Percentiles rank a stretch among this genome's conserved stretches.
phyloP scores from a whole-genome alignment of 2,888 invertebrate genomes.

The Nebria brevicollis region DNA sequence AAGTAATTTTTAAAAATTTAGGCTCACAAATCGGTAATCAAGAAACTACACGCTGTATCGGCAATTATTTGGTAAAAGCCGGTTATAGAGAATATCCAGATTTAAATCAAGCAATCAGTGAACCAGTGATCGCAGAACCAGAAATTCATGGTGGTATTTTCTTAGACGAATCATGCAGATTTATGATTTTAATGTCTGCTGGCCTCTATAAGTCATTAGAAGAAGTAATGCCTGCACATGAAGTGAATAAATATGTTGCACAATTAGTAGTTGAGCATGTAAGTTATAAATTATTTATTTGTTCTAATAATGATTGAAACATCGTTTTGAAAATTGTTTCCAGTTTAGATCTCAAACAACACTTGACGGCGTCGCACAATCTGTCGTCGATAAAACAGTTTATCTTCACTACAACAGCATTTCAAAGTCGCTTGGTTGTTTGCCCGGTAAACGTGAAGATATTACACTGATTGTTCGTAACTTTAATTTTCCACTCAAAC shows the following conservation, averaged over 20 bases:
- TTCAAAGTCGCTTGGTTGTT: slow-evolving; percentile 63
- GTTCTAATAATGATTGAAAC: not conserved
- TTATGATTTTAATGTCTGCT: slow-evolving; percentile 85
- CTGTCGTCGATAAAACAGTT: slow-evolving; percentile 84
- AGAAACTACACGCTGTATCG: slow-evolving; percentile 85
- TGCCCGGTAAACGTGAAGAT: slow-evolving; percentile 76
- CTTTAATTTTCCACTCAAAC: slow-evolving; percentile 82
- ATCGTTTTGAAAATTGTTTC: slow-evolving; percentile 51
- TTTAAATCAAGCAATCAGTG: slow-evolving; percentile 73
- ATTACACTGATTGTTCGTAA: slow-evolving; percentile 87
- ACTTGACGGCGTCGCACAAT: slow-evolving; percentile 84
- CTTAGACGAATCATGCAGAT: slow-evolving; percentile 82
- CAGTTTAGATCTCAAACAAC: slow-evolving; percentile 82
- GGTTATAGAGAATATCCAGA: slow-evolving; percentile 85
- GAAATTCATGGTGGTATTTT: slow-evolving; percentile 84
- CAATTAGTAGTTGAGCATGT: slow-evolving; percentile 83
- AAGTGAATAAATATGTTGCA: slow-evolving; percentile 84
- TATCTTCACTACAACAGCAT: slow-evolving; percentile 84
- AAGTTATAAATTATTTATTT: slow-evolving; percentile 45
- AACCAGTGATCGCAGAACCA: slow-evolving; percentile 86
- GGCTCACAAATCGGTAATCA: slow-evolving; percentile 81
- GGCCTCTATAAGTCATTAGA: slow-evolving; percentile 86
- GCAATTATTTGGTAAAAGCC: slow-evolving; percentile 88
- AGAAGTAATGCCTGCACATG: slow-evolving; percentile 79
- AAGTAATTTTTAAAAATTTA: slow-evolving; percentile 56